Base-by-base conservation (phyloP, 2,888 invertebrate genomes). In the Eueremaeus valkanovi region DNA sequence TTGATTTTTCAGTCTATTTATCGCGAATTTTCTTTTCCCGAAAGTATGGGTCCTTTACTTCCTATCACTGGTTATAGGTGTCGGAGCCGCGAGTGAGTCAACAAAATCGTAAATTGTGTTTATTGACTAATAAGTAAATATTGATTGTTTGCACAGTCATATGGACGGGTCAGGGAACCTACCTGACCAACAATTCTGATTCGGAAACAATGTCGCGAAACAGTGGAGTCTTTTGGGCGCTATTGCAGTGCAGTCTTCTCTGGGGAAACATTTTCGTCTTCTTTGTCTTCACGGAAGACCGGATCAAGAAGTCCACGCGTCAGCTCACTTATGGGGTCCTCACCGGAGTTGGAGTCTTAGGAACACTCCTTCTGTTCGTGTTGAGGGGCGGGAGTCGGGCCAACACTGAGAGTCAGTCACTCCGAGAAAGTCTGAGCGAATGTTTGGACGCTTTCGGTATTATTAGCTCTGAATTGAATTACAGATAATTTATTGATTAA, bases 151-250 rank as follows among this genome's bases (percentile, higher is more conserved):
- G 83, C 79, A 78, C 81, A 84, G 85, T 95, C 66, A 91, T 96
- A 78, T 98, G 98, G 97, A 96, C 96, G 0, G 87, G 93, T 0
- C 97, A 98, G 85, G 98, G 98, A 42, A 90, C 89, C 79, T 93
- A 92, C 82, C 84, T 98, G 74, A 93, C 96, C 0, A 86, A 93
- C 75, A 96, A 96, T 87, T 96, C 96, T 79, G 90, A 91, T 79
- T 85, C 88, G 0, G 88, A 89, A 0, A 96, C 93, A 0, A 94
- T 97, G 82, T 91, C 93, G 11, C 87, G 96, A 80, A 96, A 98
- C 85, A 93, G 95, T 16, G 96, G 97, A 16, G 87, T 98, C 70
- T 98, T 98, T 84, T 98, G 97, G 97, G 96, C 96, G 0, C 88
- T 98, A 85, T 86, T 96, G 78, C 96, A 97, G 83, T 90, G 90